These are phyloP conservation scores for Synergus gifuensis DNA, from an alignment of 2,888 invertebrate genomes.

Conservation along the genomic window DNA sequence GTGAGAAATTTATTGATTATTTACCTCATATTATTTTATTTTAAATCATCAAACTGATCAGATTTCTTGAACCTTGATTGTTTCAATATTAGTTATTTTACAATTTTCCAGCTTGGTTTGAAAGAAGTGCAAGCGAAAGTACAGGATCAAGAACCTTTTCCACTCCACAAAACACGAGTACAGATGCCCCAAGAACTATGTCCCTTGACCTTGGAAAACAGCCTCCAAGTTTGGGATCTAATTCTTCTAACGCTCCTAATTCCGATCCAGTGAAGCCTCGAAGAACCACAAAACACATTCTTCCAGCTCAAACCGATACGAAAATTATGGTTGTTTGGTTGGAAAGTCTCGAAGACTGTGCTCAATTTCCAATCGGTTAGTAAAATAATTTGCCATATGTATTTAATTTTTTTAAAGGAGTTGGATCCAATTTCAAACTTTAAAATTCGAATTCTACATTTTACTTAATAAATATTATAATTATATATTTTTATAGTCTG, in stretches of 20 bases:
- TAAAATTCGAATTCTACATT: too few species aligned
- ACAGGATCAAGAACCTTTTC: constrained; percentile 61
- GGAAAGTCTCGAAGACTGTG: constrained; percentile 96
- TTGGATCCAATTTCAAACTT: background rate
- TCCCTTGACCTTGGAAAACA: constrained; percentile 86
- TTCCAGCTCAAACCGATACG: constrained; percentile 82
- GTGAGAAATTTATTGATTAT: background rate
- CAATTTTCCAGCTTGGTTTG: constrained; percentile 78
- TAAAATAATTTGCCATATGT: background rate
- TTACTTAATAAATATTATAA: constrained; percentile 5
- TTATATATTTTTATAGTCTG: background rate
- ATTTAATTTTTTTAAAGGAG: background rate
- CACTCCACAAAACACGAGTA: constrained; percentile 58
- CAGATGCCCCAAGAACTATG: constrained; percentile 83
- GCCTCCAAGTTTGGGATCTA: constrained; percentile 75
- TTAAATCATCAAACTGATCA: background rate
- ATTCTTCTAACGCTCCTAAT: constrained; percentile 64
- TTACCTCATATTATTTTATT: background rate
- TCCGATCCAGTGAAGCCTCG: constrained; percentile 80
- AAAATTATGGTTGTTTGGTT: constrained; percentile 97
- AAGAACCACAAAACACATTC: constrained; percentile 80
- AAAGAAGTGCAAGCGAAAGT: constrained; percentile 81
- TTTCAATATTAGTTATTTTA: background rate
- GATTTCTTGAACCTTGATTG: background rate
- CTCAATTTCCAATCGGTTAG: constrained; percentile 91